Conservation (phyloP, 37 sponge, comb jelly and placozoan genomes). For the Axinella damicornis region DNA sequence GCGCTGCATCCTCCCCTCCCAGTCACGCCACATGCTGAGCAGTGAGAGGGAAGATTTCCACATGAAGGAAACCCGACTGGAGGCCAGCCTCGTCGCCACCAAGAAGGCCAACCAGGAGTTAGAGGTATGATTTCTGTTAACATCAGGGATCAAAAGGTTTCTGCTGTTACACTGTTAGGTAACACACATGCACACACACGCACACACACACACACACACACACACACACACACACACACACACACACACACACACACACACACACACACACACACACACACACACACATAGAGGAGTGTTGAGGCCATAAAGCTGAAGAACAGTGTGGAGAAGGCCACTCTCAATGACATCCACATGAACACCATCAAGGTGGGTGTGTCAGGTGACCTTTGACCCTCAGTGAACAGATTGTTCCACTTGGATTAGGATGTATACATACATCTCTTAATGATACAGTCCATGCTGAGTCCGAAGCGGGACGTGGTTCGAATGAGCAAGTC, state of each 20-base stretch:
- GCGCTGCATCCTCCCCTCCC: no score
- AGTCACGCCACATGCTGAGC: constrained; percentile 7
- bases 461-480: constrained; percentile 59
- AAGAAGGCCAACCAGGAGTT: constrained; percentile 70
- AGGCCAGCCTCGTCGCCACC: constrained; percentile 58
- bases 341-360: constrained; percentile 83
- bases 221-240: no score
- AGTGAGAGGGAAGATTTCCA: constrained; percentile 49
- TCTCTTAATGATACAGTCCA: constrained; percentile 40
- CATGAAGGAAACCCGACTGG: constrained; percentile 40
- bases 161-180: not conserved
- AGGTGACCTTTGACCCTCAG: not conserved
- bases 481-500: constrained; percentile 9
- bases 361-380: constrained; percentile 65
- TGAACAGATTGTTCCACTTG: not conserved
- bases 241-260: not conserved
- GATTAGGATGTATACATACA: not conserved
- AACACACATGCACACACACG: not conserved
- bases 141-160: not conserved
- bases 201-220: no score
- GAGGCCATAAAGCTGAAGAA: constrained; percentile 77
- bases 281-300: constrained; percentile 67
- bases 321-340: constrained; percentile 74
- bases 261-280: no score
- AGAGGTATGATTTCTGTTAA: constrained; percentile 27